Conservation (phyloP, 1,140 invertebrate species). For the Chrysomallon squamiferum region DNA sequence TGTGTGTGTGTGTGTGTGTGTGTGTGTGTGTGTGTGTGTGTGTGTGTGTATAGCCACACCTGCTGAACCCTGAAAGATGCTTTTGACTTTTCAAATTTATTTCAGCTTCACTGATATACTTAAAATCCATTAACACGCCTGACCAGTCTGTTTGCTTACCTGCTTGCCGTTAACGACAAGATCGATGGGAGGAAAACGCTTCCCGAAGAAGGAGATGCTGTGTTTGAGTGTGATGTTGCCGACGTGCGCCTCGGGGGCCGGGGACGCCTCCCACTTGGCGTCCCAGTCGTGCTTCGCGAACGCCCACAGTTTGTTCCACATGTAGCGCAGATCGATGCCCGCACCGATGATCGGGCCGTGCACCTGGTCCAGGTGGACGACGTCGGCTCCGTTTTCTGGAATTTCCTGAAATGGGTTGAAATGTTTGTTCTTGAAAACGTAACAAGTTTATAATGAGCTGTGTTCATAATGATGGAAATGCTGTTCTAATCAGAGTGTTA, state of each 20-base stretch:
- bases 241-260: constrained; percentile 66
- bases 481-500: too few species aligned
- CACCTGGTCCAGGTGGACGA: constrained; percentile 77
- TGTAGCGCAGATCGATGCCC: constrained; percentile 65
- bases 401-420: constrained; percentile 83
- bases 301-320: constrained; percentile 58
- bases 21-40: too few species aligned
- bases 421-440: too few species aligned
- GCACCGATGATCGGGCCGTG: constrained; percentile 72
- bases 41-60: too few species aligned
- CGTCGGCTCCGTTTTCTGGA: constrained; percentile 89
- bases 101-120: too few species aligned
- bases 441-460: too few species aligned
- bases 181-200: constrained; percentile 64
- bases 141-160: constrained; percentile 63
- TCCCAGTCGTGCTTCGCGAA: constrained; percentile 62
- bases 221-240: constrained; percentile 71
- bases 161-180: constrained; percentile 70
- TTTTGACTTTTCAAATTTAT: too few species aligned
- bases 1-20: too few species aligned
- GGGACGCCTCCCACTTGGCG: constrained; percentile 56
- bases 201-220: constrained; percentile 67
- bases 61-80: too few species aligned
- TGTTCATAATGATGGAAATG: too few species aligned
- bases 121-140: too few species aligned